Evolutionary conservation across 2,113 vertebrate genomes (phyloP).

Genomic region (Fregata magnificens): DNA sequence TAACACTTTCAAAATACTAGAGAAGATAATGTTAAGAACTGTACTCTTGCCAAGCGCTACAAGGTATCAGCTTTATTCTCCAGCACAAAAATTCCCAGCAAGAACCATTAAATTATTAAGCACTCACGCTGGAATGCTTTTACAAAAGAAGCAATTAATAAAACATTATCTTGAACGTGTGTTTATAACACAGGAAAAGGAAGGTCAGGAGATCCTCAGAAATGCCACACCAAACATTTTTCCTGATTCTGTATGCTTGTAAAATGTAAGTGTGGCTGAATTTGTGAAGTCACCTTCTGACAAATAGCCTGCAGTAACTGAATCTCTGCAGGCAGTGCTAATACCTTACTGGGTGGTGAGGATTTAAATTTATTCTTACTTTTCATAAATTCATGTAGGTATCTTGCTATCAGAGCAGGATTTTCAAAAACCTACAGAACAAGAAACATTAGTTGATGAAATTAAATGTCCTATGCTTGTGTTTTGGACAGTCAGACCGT

Average conservation of each 20-base stretch:
- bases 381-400: background rate
- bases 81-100: background rate
- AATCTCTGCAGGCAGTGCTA: background rate
- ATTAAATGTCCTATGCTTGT: background rate
- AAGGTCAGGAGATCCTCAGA: constrained; percentile 9
- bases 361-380: background rate
- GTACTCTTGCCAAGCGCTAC: background rate
- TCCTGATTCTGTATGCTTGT: background rate
- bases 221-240: background rate
- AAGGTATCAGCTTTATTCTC: background rate
- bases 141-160: constrained; percentile 22
- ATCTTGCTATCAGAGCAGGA: background rate
- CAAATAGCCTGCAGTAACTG: background rate
- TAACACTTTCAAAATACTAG: background rate
- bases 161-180: background rate
- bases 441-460: background rate
- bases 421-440: background rate
- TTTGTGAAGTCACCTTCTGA: background rate
- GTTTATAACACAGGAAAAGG: constrained; percentile 14
- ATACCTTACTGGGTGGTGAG: background rate
- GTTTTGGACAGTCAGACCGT: background rate
- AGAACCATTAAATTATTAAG: background rate
- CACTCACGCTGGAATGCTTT: background rate
- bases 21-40: background rate
- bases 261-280: background rate